phyloP scores from a whole-genome alignment of 1,140 invertebrate species.

The Coptotermes formosanus region DNA sequence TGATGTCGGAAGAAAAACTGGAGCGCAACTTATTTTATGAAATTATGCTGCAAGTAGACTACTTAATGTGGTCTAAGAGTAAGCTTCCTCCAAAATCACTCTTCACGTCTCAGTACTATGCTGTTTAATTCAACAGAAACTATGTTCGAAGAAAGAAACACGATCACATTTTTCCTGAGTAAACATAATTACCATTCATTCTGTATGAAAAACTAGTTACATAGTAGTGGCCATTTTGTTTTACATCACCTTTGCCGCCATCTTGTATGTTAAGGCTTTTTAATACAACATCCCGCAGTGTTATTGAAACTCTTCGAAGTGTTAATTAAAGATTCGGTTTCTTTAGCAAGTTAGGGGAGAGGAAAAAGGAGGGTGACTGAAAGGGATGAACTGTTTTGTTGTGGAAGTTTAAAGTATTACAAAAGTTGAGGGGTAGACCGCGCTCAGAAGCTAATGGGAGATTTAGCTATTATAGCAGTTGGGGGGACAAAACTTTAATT shows the following conservation, averaged over 20 bases:
- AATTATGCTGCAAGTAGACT: too few species aligned
- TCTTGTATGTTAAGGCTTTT: neutral
- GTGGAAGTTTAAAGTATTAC: neutral
- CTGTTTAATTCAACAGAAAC: too few species aligned
- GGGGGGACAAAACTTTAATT: neutral
- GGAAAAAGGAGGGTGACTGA: neutral
- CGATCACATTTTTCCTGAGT: neutral
- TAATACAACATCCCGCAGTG: neutral
- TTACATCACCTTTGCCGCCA: neutral
- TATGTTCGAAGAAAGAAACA: too few species aligned
- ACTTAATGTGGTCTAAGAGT: too few species aligned
- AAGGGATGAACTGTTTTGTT: neutral
- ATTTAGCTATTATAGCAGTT: neutral
- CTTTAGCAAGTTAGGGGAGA: neutral
- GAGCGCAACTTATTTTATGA: too few species aligned
- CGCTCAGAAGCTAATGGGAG: conserved; percentile 5
- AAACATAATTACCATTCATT: neutral
- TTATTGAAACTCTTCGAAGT: conserved; percentile 8
- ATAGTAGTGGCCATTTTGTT: neutral
- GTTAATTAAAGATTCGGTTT: conserved; percentile 8
- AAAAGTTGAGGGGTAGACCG: neutral
- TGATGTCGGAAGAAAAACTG: too few species aligned
- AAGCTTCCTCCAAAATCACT: too few species aligned
- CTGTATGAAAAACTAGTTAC: neutral
- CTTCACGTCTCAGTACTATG: too few species aligned